Conservation (phyloP, 2,113 vertebrate genomes). For the Lepisosteus osseus region DNA sequence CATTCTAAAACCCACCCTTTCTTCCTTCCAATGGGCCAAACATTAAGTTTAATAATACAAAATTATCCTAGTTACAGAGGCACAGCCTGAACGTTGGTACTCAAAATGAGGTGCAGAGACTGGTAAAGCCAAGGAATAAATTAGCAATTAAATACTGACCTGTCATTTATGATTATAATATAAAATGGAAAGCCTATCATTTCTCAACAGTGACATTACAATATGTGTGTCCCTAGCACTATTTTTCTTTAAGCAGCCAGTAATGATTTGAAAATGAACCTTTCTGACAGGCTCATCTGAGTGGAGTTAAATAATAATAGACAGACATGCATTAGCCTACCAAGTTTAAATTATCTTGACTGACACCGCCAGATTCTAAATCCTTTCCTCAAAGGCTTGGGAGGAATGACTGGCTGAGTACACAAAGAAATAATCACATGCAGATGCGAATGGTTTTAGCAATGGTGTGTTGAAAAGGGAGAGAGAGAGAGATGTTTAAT, state of each 20-base stretch:
- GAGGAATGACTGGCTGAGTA: constrained; percentile 1
- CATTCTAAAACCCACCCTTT: too few relatives aligned
- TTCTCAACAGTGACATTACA: constrained; percentile 21
- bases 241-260: background rate
- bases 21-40: too few relatives aligned
- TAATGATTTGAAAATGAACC: constrained; percentile 26
- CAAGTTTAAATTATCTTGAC: constrained; percentile 25
- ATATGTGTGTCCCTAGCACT: constrained; percentile 9
- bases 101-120: constrained; percentile 7
- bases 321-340: constrained; percentile 22
- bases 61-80: background rate
- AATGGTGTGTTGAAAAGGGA: background rate
- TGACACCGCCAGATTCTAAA: constrained; percentile 14
- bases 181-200: background rate
- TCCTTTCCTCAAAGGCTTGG: constrained; percentile 8
- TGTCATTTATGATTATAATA: constrained; percentile 17
- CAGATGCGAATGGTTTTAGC: background rate
- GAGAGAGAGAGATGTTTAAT: background rate
- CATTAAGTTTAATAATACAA: background rate
- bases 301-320: constrained; percentile 24
- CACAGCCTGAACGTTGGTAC: background rate
- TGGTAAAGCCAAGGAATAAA: constrained; percentile 10
- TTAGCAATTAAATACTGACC: constrained; percentile 15
- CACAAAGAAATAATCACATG: constrained; percentile 2
- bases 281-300: constrained; percentile 10